Evolutionary conservation across 92 coral and sea anemone genomes (phyloP).

Genomic region (Zoanthus sociatus): DNA sequence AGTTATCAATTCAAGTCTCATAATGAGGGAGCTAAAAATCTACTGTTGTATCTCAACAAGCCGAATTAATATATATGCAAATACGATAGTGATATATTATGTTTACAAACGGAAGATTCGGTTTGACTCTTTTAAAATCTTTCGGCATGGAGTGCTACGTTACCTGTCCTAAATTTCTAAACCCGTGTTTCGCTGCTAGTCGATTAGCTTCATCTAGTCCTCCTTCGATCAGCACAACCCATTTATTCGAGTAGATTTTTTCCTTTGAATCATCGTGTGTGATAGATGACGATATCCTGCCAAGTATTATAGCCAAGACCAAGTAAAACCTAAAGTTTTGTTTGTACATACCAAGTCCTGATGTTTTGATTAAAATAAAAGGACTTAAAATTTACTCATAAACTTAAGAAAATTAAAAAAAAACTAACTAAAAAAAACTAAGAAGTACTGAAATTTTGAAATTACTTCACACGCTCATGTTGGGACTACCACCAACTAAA

Average conservation of each 20-base stretch:
- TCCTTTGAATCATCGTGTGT: conserved; percentile 20
- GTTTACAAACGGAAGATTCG: not conserved
- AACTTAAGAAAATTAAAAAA: conserved; percentile 31
- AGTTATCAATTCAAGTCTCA: not conserved
- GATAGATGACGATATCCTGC: conserved; percentile 13
- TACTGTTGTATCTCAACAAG: conserved; percentile 32
- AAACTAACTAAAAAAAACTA: conserved; percentile 26
- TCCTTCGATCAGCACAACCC: conserved; percentile 91
- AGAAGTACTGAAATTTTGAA: not conserved
- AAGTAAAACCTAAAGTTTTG: conserved; percentile 5
- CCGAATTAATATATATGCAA: not conserved
- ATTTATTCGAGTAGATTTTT: conserved; percentile 84
- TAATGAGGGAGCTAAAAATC: not conserved
- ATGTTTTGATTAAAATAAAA: conserved; percentile 1
- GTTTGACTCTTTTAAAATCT: not conserved
- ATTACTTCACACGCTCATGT: conserved; percentile 28
- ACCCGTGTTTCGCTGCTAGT: conserved; percentile 80
- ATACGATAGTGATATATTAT: not conserved
- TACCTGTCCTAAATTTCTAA: conserved; percentile 91
- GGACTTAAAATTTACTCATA: conserved; percentile 3
- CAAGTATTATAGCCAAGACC: conserved; percentile 23
- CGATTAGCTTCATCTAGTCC: conserved; percentile 82
- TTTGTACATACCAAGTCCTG: conserved; percentile 29
- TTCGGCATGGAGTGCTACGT: conserved; percentile 2
- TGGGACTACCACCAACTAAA: not conserved